Evolutionary conservation across 2,888 invertebrate species (phyloP).

Genomic region (Anthrax anthrax): DNA sequence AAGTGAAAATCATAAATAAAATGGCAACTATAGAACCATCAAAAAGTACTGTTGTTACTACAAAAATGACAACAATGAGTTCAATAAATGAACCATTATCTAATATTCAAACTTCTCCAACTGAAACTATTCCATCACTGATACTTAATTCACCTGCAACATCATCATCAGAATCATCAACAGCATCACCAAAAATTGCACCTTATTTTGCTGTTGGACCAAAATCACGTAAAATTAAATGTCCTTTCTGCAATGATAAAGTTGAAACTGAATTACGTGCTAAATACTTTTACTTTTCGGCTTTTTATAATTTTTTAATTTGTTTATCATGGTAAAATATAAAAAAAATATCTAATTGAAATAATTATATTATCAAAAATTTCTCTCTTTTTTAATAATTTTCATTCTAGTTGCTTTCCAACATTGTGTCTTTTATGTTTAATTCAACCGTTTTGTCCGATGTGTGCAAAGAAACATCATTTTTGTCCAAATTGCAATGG

Average conservation of each 20-base stretch:
- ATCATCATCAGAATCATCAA: background rate
- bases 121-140: background rate
- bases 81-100: too few species aligned
- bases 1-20: too few species aligned
- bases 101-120: too few species aligned
- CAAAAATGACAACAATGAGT: too few species aligned
- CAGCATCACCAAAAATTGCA: background rate
- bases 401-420: slow-evolving; percentile 29
- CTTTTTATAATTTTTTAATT: background rate
- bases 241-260: slow-evolving; percentile 23
- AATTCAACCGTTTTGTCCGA: background rate
- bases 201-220: slow-evolving; percentile 27
- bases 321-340: slow-evolving; percentile 6
- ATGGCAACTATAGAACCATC: too few species aligned
- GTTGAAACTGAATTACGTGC: slow-evolving; percentile 19
- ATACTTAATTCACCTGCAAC: background rate
- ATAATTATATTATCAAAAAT: too few species aligned
- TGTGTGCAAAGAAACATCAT: too few species aligned
- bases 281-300: background rate
- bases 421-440: slow-evolving; percentile 24
- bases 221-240: slow-evolving; percentile 21
- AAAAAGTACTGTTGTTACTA: too few species aligned
- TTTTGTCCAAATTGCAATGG: too few species aligned
- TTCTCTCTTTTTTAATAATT: background rate
- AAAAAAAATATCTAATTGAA: too few species aligned